These are phyloP conservation scores for Alloplasta piceator DNA, from an alignment of 2,888 invertebrate species.

Conservation along the genomic window DNA sequence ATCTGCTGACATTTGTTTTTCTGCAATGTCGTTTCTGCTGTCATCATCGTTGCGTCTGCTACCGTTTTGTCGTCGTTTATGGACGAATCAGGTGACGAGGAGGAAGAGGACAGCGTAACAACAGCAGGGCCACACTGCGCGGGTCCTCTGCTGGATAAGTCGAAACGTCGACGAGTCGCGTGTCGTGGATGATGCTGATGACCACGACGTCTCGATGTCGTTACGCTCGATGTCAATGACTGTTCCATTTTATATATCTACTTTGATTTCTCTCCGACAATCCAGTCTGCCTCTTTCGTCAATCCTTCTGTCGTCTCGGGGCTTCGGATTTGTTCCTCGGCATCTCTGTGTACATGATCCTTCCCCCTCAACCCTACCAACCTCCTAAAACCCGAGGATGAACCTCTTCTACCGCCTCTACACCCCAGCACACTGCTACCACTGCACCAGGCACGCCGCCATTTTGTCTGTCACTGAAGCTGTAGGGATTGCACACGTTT, in stretches of 20 bases:
- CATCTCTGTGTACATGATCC: too few species aligned
- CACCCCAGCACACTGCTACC: slow-evolving; percentile 83
- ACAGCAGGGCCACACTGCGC: slow-evolving; percentile 83
- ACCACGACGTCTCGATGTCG: slow-evolving; percentile 80
- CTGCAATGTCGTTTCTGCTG: slow-evolving; percentile 44
- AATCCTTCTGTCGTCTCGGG: too few species aligned
- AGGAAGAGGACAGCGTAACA: too few species aligned
- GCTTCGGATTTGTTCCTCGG: too few species aligned
- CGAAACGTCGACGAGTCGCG: slow-evolving; percentile 79
- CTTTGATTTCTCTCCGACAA: slow-evolving; percentile 6
- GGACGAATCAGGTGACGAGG: too few species aligned
- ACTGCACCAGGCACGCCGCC: slow-evolving; percentile 86
- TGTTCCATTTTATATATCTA: slow-evolving; percentile 75
- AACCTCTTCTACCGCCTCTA: slow-evolving; percentile 81
- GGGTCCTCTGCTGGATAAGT: slow-evolving; percentile 79
- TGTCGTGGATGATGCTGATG: slow-evolving; percentile 82
- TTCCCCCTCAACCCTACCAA: slow-evolving; percentile 53
- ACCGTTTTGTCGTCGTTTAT: neutral
- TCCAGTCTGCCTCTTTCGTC: neutral
- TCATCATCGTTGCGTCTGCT: slow-evolving; percentile 30
- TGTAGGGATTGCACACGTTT: slow-evolving; percentile 67
- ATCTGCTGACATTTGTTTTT: slow-evolving; percentile 53
- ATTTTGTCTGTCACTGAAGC: slow-evolving; percentile 81
- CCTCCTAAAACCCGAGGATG: slow-evolving; percentile 76
- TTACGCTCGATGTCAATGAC: slow-evolving; percentile 72